Conservation (phyloP, 2,797 vertebrate genomes). For the Cephalopachus bancanus region DNA sequence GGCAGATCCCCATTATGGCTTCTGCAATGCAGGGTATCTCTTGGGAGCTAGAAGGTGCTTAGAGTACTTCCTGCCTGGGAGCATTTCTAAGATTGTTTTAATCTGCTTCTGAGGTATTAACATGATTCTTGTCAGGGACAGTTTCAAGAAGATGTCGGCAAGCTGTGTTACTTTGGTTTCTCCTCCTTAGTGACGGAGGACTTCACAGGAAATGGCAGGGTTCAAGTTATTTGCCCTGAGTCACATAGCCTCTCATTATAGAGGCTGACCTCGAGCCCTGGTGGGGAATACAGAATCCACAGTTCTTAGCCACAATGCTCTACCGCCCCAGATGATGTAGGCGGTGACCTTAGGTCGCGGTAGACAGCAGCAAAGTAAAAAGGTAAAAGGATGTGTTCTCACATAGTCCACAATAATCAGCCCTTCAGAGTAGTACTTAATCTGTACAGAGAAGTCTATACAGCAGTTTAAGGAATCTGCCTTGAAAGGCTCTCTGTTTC, state of each 20-base stretch:
- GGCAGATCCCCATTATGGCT: too few relatives aligned
- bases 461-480: not conserved
- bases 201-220: not conserved
- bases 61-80: not conserved
- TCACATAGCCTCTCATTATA: not conserved
- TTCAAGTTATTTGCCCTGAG: not conserved
- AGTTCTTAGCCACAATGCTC: not conserved
- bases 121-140: not conserved
- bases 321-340: not conserved
- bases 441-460: not conserved
- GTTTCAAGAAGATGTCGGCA: not conserved
- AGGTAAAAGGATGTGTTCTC: not conserved
- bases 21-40: not conserved
- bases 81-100: accelerated
- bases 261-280: not conserved
- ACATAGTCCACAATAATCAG: not conserved
- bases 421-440: not conserved
- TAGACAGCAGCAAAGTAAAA: not conserved
- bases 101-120: not conserved
- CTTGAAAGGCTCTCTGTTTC: not conserved
- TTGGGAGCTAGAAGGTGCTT: not conserved
- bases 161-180: not conserved
- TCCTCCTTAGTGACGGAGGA: not conserved
- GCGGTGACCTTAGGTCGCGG: not conserved
- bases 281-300: not conserved